Base-by-base conservation (phyloP, 2,888 invertebrate genomes). In the Athripsodes cinereus region DNA sequence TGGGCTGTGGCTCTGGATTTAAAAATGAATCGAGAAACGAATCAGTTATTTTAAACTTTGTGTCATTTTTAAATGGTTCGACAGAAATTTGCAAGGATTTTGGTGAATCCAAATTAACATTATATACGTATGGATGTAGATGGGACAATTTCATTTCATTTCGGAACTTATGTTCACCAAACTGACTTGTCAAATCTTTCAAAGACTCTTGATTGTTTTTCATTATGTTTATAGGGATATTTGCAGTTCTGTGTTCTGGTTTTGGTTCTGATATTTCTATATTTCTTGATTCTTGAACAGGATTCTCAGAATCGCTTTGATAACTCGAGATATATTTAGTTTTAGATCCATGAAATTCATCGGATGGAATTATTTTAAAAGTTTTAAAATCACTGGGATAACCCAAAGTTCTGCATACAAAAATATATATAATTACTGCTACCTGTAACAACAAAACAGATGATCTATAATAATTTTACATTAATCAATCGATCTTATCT, bases 71-170 rank as follows among this genome's bases (percentile, higher is more conserved):
- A 20, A 34, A 16, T 1, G 62, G 60, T 22, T 60, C 58, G 19
- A 55, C 55, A 11, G 62, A 40, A 26, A 62, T 62, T 31, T 62
- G 57, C 20, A 62, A 52, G 1, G 60, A 56, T 53, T 59, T 62
- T 1, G 58, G 51, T 16, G 8, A 22, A 22, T 26, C 40, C 16
- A 40, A 40, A 40, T 40, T 16, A 13, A 40, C 16, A 26, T 26
- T 26, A 13, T 40, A 40, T 3, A 16, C 40, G 13, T 40, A 40
- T 3, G 40, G 40, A 40, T 40, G 13, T 8, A 13, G 40, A 13
- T 8, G 8, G 40, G n/a, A 13, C 3, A 16, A 40, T 5, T 3
- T 40, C 40, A 40, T 40, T 8, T 40, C n/a, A 40, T 5, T 2
- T 13, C 40, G 3, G n/a, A n/a, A n/a, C n/a, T n/a, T n/a, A n/a